These are phyloP conservation scores for Tetramorium parvispinum DNA, from an alignment of 1,140 invertebrate genomes.

Conservation along the genomic window DNA sequence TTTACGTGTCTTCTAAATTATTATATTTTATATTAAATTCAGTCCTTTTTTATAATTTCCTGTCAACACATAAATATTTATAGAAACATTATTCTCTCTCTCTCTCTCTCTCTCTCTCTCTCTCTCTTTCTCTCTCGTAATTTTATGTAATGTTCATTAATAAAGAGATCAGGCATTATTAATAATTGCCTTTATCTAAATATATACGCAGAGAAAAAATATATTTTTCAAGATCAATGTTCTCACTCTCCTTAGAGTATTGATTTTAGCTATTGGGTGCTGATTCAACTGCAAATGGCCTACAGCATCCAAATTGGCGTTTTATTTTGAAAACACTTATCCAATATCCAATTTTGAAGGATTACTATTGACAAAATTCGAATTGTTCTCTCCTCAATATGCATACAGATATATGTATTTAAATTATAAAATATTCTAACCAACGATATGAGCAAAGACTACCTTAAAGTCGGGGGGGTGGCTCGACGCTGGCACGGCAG, in stretches of 20 bases:
- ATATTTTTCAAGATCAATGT: neutral
- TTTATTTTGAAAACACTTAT: neutral
- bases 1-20: neutral
- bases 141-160: constrained; percentile 17
- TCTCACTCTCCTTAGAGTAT: neutral
- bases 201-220: neutral
- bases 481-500: constrained; percentile 14
- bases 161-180: neutral
- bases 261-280: neutral
- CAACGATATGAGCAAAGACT: neutral
- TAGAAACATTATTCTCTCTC: constrained; percentile 14
- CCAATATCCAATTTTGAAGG: neutral
- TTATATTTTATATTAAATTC: neutral
- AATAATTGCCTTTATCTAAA: neutral
- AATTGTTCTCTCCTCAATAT: neutral
- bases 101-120: neutral
- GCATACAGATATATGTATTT: neutral
- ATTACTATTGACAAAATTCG: neutral
- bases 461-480: neutral
- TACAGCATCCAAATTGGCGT: neutral
- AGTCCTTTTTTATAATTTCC: neutral
- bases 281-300: neutral
- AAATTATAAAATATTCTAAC: constrained; percentile 25
- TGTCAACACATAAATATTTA: neutral
- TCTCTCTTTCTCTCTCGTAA: neutral